A percentile compares a stretch with the other conserved stretches of the same genome.
phyloP scores from a whole-genome alignment of 2,113 vertebrate species.

The Pangasianodon hypophthalmus region DNA sequence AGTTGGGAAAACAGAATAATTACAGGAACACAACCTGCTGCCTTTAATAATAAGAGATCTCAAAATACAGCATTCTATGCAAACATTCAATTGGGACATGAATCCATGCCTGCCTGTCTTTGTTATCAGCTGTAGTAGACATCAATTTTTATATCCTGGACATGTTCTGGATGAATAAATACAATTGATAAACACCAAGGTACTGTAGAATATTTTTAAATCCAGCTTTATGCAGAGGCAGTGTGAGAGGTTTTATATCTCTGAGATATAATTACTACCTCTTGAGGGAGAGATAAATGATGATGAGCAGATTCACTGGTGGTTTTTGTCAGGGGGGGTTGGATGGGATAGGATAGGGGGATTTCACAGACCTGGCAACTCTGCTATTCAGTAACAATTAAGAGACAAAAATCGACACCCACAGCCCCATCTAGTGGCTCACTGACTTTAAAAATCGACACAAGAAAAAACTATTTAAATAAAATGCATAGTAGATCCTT shows the following conservation, averaged over 20 bases:
- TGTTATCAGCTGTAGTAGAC: neutral
- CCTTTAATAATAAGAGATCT: neutral
- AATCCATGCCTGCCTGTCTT: neutral
- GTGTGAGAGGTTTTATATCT: neutral
- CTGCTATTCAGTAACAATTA: neutral
- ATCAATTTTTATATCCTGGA: neutral
- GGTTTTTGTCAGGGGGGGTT: neutral
- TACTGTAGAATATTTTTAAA: neutral
- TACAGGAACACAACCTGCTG: neutral
- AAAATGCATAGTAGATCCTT: constrained; percentile 55
- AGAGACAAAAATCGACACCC: neutral
- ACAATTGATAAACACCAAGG: neutral
- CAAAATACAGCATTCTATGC: neutral
- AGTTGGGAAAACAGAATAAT: neutral
- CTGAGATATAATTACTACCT: neutral
- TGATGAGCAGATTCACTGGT: neutral
- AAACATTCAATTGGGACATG: neutral
- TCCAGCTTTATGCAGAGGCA: neutral
- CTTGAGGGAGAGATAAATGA: neutral
- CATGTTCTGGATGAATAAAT: neutral
- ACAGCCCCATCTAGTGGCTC: constrained; percentile 39
- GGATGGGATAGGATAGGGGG: neutral
- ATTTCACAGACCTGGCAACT: neutral
- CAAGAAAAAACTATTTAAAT: neutral
- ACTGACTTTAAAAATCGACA: neutral